Conservation (phyloP, 1,140 invertebrate genomes). For the Papilio helenus region DNA sequence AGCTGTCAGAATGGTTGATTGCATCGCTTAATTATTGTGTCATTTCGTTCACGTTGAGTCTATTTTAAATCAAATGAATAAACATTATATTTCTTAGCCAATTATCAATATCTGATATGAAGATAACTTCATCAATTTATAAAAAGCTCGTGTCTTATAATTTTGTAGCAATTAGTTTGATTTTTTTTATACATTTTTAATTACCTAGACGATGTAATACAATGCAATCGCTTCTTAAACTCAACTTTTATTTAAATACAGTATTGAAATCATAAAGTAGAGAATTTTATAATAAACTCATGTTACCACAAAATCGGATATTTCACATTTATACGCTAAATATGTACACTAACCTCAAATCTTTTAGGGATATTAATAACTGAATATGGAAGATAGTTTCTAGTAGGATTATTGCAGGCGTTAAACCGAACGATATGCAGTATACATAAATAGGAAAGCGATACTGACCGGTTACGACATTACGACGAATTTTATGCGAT, state of each 20-base stretch:
- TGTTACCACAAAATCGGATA: too few relatives aligned
- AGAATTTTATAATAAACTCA: too few relatives aligned
- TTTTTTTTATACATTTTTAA: too few relatives aligned
- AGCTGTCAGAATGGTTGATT: background rate
- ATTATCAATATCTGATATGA: too few relatives aligned
- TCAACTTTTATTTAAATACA: too few relatives aligned
- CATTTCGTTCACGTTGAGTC: background rate
- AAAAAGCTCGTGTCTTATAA: too few relatives aligned
- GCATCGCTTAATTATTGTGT: background rate
- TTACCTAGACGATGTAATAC: too few relatives aligned
- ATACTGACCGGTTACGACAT: slow-evolving; percentile 24
- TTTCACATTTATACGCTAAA: background rate
- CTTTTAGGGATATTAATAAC: background rate
- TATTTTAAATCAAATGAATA: background rate
- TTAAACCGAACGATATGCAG: slow-evolving; percentile 18
- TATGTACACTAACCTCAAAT: background rate
- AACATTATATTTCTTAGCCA: background rate
- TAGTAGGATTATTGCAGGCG: slow-evolving; percentile 13
- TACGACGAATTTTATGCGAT: slow-evolving; percentile 22
- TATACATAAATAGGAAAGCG: slow-evolving; percentile 21
- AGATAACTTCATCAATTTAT: too few relatives aligned
- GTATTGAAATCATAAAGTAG: too few relatives aligned
- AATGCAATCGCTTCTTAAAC: too few relatives aligned
- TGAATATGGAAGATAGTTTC: slow-evolving; percentile 12
- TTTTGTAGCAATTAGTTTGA: too few relatives aligned